phyloP scores from a whole-genome alignment of 2,113 vertebrate genomes.

The Leucoraja erinaceus region DNA sequence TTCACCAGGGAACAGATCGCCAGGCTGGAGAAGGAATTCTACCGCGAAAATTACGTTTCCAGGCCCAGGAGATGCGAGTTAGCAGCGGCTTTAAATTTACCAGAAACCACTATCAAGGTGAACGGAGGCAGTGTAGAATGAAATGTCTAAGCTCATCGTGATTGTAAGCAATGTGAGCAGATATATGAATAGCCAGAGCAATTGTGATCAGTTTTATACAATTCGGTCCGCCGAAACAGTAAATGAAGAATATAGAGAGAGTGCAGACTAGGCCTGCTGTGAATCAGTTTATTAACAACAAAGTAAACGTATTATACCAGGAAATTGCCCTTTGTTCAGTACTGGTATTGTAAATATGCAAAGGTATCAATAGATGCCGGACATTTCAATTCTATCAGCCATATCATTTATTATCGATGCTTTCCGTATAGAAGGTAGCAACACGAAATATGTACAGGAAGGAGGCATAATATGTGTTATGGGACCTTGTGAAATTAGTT shows the following conservation, averaged over 20 bases:
- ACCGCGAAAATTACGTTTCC: slow-evolving; percentile 95
- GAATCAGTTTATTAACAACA: background rate
- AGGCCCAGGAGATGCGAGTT: slow-evolving; percentile 90
- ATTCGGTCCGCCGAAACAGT: background rate
- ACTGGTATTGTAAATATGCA: background rate
- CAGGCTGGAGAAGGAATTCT: slow-evolving; percentile 94
- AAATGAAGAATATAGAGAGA: background rate
- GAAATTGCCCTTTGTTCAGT: background rate
- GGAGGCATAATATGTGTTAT: background rate
- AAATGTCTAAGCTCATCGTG: slow-evolving; percentile 44
- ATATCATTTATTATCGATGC: background rate
- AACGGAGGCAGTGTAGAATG: slow-evolving; percentile 29
- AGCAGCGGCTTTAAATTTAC: slow-evolving; percentile 88
- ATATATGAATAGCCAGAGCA: background rate
- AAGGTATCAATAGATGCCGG: background rate
- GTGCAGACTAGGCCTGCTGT: background rate
- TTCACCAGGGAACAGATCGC: slow-evolving; percentile 96
- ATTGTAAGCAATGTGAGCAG: slow-evolving; percentile 2
- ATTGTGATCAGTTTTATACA: background rate
- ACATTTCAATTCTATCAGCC: background rate
- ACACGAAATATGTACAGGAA: background rate
- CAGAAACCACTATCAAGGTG: slow-evolving; percentile 98
- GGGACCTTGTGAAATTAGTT: background rate
- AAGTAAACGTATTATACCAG: background rate
- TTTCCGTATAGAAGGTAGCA: background rate